Conservation (phyloP, 2,797 vertebrate species). For the Kryptopterus vitreolus region DNA sequence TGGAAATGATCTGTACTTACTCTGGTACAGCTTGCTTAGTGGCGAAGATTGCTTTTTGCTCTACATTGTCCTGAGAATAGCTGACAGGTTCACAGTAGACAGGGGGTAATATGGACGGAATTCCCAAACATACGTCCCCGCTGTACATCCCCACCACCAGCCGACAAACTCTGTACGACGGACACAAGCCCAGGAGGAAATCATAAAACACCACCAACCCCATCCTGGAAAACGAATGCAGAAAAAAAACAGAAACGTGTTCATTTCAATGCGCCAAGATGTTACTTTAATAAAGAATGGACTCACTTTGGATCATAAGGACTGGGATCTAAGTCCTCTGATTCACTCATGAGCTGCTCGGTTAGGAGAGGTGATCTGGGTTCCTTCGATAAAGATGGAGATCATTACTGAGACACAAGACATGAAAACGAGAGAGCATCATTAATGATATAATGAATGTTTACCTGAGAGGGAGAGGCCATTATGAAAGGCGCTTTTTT, state of each 20-base stretch:
- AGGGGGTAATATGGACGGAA: slow-evolving; percentile 53
- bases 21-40: slow-evolving; percentile 60
- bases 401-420: not conserved
- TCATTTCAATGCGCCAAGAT: not conserved
- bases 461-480: slow-evolving; percentile 47
- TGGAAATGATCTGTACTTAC: slow-evolving; percentile 37
- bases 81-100: slow-evolving; percentile 56
- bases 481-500: slow-evolving; percentile 7
- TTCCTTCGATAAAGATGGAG: slow-evolving; percentile 49
- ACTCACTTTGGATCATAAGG: slow-evolving; percentile 64
- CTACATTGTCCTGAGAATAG: slow-evolving; percentile 36
- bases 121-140: slow-evolving; percentile 56
- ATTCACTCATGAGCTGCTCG: slow-evolving; percentile 39
- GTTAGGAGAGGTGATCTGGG: slow-evolving; percentile 43
- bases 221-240: slow-evolving; percentile 45
- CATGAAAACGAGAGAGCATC: not conserved
- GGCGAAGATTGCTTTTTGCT: slow-evolving; percentile 55
- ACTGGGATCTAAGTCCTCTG: slow-evolving; percentile 53
- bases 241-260: not conserved
- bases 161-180: slow-evolving; percentile 55
- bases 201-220: slow-evolving; percentile 67
- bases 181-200: slow-evolving; percentile 60
- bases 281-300: not conserved
- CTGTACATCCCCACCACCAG: slow-evolving; percentile 56
- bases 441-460: not conserved